Evolutionary conservation across 2,797 vertebrate species (phyloP), one percentile per base, ranked within the genome.

Genomic region (Pteronotus mesoamericanus): DNA sequence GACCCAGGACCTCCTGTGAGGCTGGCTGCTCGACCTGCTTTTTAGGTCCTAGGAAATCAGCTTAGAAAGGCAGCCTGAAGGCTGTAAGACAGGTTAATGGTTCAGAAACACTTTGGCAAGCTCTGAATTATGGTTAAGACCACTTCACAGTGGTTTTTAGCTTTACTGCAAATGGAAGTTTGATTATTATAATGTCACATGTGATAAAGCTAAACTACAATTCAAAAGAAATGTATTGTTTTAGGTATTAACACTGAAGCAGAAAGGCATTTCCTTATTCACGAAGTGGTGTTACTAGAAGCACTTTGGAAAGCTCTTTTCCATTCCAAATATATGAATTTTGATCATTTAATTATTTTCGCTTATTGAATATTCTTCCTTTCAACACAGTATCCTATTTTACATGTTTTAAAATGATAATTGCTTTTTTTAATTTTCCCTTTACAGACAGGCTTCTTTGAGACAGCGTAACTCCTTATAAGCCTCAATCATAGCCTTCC

Each of bases 91-190:
- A 84, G 46, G 55, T 89, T 94, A 86, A 79, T 90, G 42, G 46
- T 44, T 68, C n/a, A 64, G 51, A 80, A 61, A 64, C n/a, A 68
- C n/a, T 46, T 94, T 79, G 88, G 59, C 85, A 87, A 92, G 51
- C 66, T 91, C 95, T 89, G 92, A 77, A 85, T 90, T 96, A 92
- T 92, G 87, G 84, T 96, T 96, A 92, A 92, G 89, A 87, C 79
- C 3, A 71, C 85, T 93, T 97, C 79, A 91, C 80, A 84, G 71
- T 92, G 75, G 77, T 90, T 92, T 96, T 92, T 79, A 26, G 11
- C 64, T 79, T 96, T 89, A 91, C 94, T 69, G 68, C 92, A 95
- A 77, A 77, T 87, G 71, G 66, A 96, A 22, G 48, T 89, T 89
- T 95, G 78, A 82, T 82, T 69, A 29, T 83, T 96, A 71, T 89